Conservation (phyloP, 2,888 invertebrate genomes). For the Cremastinae sp. region DNA sequence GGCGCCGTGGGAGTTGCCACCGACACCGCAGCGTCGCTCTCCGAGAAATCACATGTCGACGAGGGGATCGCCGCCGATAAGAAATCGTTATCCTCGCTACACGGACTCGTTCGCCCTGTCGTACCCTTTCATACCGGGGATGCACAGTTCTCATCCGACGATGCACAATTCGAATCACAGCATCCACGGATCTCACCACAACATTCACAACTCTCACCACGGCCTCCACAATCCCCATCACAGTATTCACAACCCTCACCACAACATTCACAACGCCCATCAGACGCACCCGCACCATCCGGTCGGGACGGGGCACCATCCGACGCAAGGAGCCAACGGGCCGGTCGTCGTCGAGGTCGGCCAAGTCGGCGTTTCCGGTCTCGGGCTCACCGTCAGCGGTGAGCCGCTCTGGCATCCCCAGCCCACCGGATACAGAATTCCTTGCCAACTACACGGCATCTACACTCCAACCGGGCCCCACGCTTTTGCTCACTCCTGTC, state of each 20-base stretch:
- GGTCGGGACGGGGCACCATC: slow-evolving; percentile 73
- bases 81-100: slow-evolving; percentile 75
- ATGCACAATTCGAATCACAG: slow-evolving; percentile 73
- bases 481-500: slow-evolving; percentile 78
- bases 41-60: slow-evolving; percentile 82
- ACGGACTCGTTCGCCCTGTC: slow-evolving; percentile 72
- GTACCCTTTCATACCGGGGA: slow-evolving; percentile 72
- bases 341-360: slow-evolving; percentile 77
- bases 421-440: slow-evolving; percentile 75
- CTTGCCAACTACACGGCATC: slow-evolving; percentile 77
- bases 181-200: slow-evolving; percentile 69
- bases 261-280: slow-evolving; percentile 74
- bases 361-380: slow-evolving; percentile 76
- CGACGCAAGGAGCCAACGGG: slow-evolving; percentile 75
- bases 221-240: slow-evolving; percentile 74
- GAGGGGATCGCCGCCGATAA: slow-evolving; percentile 74
- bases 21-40: slow-evolving; percentile 81
- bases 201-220: slow-evolving; percentile 73
- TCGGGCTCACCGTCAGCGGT: slow-evolving; percentile 75
- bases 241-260: slow-evolving; percentile 75
- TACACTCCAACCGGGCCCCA: slow-evolving; percentile 76
- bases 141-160: slow-evolving; percentile 72
- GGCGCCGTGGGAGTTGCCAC: slow-evolving; percentile 80
- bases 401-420: slow-evolving; percentile 77
- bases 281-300: slow-evolving; percentile 71